Base-by-base conservation (phyloP, 2,797 vertebrate genomes). In the Melanotaenia maccullochi region DNA sequence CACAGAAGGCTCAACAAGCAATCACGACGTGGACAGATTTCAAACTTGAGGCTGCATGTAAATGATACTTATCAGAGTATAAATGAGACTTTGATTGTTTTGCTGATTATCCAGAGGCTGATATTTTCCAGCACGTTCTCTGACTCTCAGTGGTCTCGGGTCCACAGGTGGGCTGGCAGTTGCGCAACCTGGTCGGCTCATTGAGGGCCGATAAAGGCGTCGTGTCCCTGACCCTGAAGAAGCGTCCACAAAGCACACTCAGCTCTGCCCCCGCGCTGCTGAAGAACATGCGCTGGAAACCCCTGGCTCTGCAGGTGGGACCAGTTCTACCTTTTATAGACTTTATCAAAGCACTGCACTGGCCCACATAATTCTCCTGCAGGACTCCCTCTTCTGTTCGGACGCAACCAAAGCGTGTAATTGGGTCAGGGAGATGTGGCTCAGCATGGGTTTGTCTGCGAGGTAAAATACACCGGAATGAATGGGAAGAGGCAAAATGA, bases 221-320 rank as follows among this genome's bases (percentile, higher is more conserved):
- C 8, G 96, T 97, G 85, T 96, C 95, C 64, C 91, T 98, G 92
- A 97, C 96, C 65, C 91, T 97, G 90, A 97, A 97, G 93, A 96
- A 97, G 81, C 96, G 96, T 64, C 97, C 96, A 0, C 96, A 97
- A 93, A 97, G 96, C 82, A 97, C 95, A 2, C 93, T 97, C 66
- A 96, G 96, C 75, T 96, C 96, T 22, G 96, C 95, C 89, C 96
- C 96, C 20, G 96, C 96, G 1, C 94, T 97, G 71, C 93, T 97
- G 87, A 97, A 97, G 93, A 97, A 97, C 56, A 96, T 97, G 91
- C 93, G 96, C 82, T 97, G 96, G 96, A 97, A 97, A 81, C 96
- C 96, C 52, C 94, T 97, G 30, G 96, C 96, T 25, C 94, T 97
- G 67, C 96, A 97, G 96, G 96, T 97, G 76, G 86, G 85, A 70